Percentiles rank a stretch among this genome's conserved stretches.
Evolutionary conservation across 2,797 vertebrate genomes (phyloP).

Genomic region (Cheirogaleus major): DNA sequence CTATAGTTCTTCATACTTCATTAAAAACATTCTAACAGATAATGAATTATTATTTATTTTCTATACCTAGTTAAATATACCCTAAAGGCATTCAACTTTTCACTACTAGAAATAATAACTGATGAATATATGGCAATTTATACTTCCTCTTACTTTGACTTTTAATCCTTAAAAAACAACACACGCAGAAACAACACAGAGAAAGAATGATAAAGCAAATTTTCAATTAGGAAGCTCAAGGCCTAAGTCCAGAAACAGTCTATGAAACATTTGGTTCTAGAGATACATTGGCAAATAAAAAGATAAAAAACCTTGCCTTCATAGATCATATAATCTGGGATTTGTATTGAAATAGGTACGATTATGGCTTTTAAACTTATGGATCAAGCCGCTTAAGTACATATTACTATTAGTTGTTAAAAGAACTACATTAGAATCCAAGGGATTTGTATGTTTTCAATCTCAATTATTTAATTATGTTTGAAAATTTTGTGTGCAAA

Average conservation of each 20-base stretch:
- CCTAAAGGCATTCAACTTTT: not conserved
- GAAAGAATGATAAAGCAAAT: not conserved
- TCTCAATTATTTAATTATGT: not conserved
- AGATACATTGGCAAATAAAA: not conserved
- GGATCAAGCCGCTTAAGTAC: not conserved
- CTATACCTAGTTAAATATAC: not conserved
- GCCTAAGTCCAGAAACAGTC: not conserved
- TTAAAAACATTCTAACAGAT: not conserved
- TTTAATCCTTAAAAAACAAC: not conserved
- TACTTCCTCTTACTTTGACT: constrained; percentile 4
- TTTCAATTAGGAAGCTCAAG: constrained; percentile 5
- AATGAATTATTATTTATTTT: constrained; percentile 15
- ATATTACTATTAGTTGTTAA: not conserved
- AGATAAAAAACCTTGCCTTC: not conserved
- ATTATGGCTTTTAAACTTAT: not conserved
- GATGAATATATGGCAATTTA: not conserved
- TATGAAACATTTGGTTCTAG: not conserved
- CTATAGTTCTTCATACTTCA: not conserved
- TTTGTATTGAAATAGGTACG: constrained; percentile 25
- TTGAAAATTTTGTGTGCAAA: not conserved
- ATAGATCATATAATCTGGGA: not conserved
- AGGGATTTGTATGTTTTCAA: not conserved
- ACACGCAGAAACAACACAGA: not conserved
- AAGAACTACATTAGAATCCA: constrained; percentile 17
- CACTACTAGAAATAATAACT: not conserved